Conservation (phyloP, 37 sponge, comb jelly and placozoan species). For the Aphrocallistes beatrix region DNA sequence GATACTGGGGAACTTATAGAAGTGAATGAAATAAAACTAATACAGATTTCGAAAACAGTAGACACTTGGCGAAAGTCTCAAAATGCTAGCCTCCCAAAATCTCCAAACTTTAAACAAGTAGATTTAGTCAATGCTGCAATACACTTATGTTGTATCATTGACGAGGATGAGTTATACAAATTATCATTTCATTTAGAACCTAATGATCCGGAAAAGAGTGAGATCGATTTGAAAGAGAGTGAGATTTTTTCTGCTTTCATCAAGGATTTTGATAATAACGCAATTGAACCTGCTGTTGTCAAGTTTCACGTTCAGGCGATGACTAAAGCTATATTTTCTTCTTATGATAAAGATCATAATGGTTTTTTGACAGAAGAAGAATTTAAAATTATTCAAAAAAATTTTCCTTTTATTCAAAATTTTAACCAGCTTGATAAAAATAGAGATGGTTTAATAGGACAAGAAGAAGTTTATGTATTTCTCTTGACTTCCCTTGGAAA, state of each 20-base stretch:
- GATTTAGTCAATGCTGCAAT: not conserved
- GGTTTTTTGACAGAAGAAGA: not conserved
- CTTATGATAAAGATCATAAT: constrained; percentile 13
- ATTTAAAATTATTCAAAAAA: not conserved
- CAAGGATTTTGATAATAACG: not conserved
- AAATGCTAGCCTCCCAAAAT: not conserved
- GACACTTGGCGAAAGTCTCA: not conserved
- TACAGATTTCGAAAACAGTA: not conserved
- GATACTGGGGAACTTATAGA: not conserved
- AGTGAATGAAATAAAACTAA: not conserved
- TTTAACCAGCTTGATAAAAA: not conserved
- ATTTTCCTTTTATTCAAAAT: not conserved
- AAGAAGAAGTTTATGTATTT: constrained; percentile 4
- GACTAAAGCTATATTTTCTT: not conserved
- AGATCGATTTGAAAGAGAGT: not conserved
- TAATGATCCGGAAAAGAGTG: not conserved
- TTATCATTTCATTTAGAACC: not conserved
- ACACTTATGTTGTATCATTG: not conserved
- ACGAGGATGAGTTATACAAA: constrained; percentile 8
- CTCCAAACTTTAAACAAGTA: not conserved
- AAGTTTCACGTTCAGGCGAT: not conserved
- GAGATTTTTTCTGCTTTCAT: not conserved
- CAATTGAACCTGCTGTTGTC: not conserved
- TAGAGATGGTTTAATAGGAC: not conserved
- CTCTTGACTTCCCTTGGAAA: not conserved